Conservation (phyloP, 2,888 invertebrate species). For the Xanthorhoe spadicearia region DNA sequence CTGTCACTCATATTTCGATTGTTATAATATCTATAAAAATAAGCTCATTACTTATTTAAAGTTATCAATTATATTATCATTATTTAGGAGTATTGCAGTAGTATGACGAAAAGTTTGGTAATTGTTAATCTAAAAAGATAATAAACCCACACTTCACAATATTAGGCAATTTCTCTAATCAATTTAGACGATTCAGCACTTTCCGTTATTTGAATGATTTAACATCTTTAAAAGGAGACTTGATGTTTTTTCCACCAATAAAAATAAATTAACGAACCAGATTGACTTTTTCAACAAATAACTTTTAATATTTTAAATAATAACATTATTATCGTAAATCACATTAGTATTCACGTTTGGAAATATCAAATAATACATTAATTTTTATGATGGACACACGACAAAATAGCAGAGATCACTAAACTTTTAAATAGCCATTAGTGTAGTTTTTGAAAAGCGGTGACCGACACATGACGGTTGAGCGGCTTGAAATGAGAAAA, state of each 20-base stretch:
- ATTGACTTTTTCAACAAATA: slow-evolving; percentile 1
- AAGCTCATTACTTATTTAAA: no score
- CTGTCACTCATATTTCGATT: no score
- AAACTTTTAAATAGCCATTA: slow-evolving; percentile 11
- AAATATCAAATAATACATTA: slow-evolving; percentile 34
- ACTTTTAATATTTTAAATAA: slow-evolving; percentile 6
- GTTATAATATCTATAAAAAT: no score
- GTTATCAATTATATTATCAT: no score
- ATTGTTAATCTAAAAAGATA: no score
- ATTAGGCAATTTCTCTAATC: background rate
- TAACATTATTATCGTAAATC: slow-evolving; percentile 11
- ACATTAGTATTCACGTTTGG: slow-evolving; percentile 26
- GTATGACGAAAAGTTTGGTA: no score
- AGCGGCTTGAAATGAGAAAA: no score
- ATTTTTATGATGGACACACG: slow-evolving; percentile 36
- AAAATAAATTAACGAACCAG: background rate
- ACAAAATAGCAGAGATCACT: slow-evolving; percentile 31
- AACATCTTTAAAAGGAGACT: background rate
- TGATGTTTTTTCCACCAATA: background rate
- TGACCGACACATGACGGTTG: background rate
- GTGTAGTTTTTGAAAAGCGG: background rate
- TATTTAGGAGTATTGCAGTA: no score
- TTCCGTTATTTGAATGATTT: background rate
- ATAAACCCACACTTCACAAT: background rate
- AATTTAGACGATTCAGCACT: background rate